Percentiles rank a stretch among this genome's conserved stretches.
phyloP scores from a whole-genome alignment of 2,797 vertebrate genomes.

The Potorous gilbertii region DNA sequence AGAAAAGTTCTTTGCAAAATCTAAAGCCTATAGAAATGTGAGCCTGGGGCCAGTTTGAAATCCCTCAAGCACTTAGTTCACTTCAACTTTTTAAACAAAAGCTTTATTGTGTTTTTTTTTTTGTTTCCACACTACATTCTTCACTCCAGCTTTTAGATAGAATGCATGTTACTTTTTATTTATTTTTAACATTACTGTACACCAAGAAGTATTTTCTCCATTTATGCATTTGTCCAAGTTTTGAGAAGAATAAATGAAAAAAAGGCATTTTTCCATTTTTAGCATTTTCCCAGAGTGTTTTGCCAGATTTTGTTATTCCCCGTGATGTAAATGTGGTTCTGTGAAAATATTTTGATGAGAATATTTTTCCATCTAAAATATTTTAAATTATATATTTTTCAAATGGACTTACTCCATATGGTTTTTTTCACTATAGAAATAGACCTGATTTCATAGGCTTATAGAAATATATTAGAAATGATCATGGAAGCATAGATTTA shows the following conservation, averaged over 20 bases:
- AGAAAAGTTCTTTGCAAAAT: background rate
- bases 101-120: background rate
- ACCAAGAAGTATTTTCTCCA: slow-evolving; percentile 20
- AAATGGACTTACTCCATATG: background rate
- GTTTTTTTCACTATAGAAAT: background rate
- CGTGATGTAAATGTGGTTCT: background rate
- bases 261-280: background rate
- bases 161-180: slow-evolving; percentile 14
- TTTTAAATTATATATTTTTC: background rate
- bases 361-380: background rate
- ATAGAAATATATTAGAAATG: background rate
- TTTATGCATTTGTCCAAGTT: slow-evolving; percentile 1
- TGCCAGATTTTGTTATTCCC: background rate
- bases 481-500: background rate
- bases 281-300: background rate
- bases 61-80: background rate
- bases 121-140: slow-evolving; percentile 1
- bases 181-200: background rate
- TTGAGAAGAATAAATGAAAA: background rate
- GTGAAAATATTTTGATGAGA: background rate
- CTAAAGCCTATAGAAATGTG: background rate
- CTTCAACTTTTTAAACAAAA: background rate
- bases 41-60: background rate
- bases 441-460: background rate
- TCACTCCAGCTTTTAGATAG: slow-evolving; percentile 52